Conservation (phyloP, 2,797 vertebrate species). For the Scyliorhinus canicula region DNA sequence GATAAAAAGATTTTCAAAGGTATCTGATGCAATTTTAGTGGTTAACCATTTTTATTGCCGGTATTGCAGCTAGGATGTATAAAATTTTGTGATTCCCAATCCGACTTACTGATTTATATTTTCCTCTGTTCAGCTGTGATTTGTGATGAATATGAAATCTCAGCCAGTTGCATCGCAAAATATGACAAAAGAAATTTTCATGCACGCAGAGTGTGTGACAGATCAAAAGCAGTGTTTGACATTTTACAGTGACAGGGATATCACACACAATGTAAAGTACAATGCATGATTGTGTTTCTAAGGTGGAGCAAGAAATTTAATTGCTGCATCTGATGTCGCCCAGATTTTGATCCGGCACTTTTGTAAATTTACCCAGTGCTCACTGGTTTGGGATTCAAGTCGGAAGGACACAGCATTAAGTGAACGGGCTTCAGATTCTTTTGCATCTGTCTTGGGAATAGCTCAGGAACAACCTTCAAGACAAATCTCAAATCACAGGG, state of each 20-base stretch:
- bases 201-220: background rate
- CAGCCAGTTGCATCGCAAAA: background rate
- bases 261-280: background rate
- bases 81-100: background rate
- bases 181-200: background rate
- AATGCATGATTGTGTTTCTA: background rate
- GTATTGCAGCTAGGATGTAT: background rate
- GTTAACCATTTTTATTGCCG: background rate
- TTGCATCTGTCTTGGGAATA: background rate
- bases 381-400: background rate
- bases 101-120: background rate
- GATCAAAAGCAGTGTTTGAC: background rate
- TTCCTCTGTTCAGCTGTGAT: background rate
- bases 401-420: background rate
- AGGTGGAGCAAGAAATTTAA: background rate
- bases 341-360: background rate
- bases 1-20: background rate
- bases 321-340: background rate
- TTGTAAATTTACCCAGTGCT: background rate
- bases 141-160: background rate
- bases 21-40: background rate
- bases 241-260: background rate
- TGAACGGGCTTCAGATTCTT: background rate
- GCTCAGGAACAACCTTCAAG: too few species aligned
- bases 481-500: too few species aligned